phyloP scores from a whole-genome alignment of 2,797 vertebrate species.

The Sebastes kiyomatsui region DNA sequence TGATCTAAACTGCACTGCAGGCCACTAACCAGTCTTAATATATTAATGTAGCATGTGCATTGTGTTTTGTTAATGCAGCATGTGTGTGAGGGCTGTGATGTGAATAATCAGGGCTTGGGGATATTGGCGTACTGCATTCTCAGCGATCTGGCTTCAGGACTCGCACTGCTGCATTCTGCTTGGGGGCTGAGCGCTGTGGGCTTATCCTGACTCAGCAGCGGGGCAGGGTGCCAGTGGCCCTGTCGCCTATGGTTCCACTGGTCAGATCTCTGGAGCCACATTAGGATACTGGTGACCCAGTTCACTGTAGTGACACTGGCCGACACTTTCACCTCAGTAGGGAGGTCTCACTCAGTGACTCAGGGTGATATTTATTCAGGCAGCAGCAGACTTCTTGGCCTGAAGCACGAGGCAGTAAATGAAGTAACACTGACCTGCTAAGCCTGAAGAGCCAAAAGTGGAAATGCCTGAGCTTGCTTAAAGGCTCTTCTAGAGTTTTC shows the following conservation, averaged over 20 bases:
- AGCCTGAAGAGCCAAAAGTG: constrained; percentile 13
- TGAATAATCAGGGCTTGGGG: constrained; percentile 63
- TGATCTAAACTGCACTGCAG: not conserved
- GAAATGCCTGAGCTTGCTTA: constrained; percentile 1
- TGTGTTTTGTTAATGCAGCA: constrained; percentile 53
- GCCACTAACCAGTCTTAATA: constrained; percentile 22
- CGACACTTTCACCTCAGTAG: constrained; percentile 32
- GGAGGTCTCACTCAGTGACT: constrained; percentile 26
- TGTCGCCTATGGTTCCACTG: constrained; percentile 62
- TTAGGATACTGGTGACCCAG: constrained; percentile 65
- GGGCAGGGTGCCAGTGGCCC: constrained; percentile 72
- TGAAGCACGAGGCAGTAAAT: constrained; percentile 7
- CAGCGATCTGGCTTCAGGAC: constrained; percentile 64
- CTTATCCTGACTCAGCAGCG: constrained; percentile 79
- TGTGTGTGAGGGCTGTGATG: constrained; percentile 51
- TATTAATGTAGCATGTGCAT: constrained; percentile 37
- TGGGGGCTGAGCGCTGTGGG: constrained; percentile 51
- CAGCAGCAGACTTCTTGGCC: constrained; percentile 22
- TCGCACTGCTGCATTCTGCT: constrained; percentile 70
- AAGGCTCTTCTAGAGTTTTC: constrained; percentile 2
- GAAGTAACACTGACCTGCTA: constrained; percentile 34
- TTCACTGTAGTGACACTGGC: constrained; percentile 48
- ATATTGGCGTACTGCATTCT: constrained; percentile 68
- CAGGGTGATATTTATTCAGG: constrained; percentile 34
- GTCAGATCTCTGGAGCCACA: constrained; percentile 55